Percentiles rank a stretch among this genome's conserved stretches.
Conservation (phyloP, 2,113 vertebrate species). For the Embiotoca jacksoni region DNA sequence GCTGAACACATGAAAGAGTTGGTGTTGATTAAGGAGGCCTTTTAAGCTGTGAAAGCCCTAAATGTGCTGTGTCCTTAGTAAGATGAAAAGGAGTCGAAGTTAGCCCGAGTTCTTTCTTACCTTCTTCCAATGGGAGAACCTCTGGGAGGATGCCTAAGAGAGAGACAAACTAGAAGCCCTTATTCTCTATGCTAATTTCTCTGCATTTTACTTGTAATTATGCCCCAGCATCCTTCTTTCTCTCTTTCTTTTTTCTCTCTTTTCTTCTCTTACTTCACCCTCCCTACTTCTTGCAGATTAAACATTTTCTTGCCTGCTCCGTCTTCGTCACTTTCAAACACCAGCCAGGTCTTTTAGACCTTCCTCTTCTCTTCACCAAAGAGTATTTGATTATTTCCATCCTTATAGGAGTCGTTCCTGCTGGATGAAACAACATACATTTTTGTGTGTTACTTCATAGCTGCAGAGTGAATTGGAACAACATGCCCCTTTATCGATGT, state of each 20-base stretch:
- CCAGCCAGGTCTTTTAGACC: slow-evolving; percentile 52
- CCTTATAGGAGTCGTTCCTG: slow-evolving; percentile 50
- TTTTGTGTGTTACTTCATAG: slow-evolving; percentile 47
- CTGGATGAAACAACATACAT: slow-evolving; percentile 56
- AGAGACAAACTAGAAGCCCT: slow-evolving; percentile 72
- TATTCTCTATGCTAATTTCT: slow-evolving; percentile 77
- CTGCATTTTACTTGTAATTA: slow-evolving; percentile 78
- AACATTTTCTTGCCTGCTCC: slow-evolving; percentile 68
- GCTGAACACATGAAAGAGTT: slow-evolving; percentile 78
- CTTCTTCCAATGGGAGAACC: slow-evolving; percentile 76
- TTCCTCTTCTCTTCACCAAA: slow-evolving; percentile 57
- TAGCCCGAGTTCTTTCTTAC: slow-evolving; percentile 76
- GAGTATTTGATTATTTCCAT: slow-evolving; percentile 73
- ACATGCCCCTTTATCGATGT: slow-evolving; percentile 63
- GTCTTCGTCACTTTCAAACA: slow-evolving; percentile 69
- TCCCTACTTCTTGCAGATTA: slow-evolving; percentile 71
- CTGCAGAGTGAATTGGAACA: slow-evolving; percentile 64
- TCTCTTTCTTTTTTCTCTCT: slow-evolving; percentile 54
- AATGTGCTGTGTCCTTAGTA: slow-evolving; percentile 81
- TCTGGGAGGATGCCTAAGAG: slow-evolving; percentile 76
- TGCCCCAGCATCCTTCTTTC: slow-evolving; percentile 71
- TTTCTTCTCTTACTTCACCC: slow-evolving; percentile 55
- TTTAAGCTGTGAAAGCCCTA: slow-evolving; percentile 78
- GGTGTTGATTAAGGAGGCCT: slow-evolving; percentile 79
- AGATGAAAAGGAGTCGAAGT: slow-evolving; percentile 78